These are phyloP conservation scores for Rhea pennata DNA, from an alignment of 2,113 vertebrate species.

Conservation along the genomic window DNA sequence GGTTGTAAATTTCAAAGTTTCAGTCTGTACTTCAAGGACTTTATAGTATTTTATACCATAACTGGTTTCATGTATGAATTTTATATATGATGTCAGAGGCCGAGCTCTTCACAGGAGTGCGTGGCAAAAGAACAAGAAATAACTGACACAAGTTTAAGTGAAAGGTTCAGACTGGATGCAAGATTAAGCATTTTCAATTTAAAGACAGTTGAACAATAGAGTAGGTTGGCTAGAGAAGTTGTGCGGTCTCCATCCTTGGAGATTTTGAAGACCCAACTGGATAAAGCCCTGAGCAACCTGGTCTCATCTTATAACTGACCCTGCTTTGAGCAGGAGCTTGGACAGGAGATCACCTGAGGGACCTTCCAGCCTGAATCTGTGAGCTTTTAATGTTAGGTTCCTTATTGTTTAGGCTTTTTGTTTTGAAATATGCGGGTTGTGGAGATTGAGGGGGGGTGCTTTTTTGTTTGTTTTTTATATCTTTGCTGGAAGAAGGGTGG, in stretches of 20 bases:
- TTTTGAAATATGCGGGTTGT: neutral
- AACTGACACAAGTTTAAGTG: neutral
- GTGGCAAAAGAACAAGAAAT: neutral
- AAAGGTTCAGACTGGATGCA: neutral
- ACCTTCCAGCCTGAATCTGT: neutral
- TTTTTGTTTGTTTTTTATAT: neutral
- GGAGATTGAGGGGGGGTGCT: neutral
- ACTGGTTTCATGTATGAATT: neutral
- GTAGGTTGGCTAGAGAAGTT: neutral
- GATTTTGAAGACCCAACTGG: neutral
- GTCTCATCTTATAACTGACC: neutral
- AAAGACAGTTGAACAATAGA: neutral
- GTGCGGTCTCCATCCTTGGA: neutral
- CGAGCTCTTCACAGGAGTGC: neutral
- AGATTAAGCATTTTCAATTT: neutral
- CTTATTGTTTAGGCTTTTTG: neutral
- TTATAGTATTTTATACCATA: neutral
- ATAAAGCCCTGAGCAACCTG: neutral
- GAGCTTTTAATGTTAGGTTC: neutral
- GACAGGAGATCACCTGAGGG: neutral
- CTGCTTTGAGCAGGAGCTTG: neutral
- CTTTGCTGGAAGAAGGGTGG: neutral
- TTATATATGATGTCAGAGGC: neutral
- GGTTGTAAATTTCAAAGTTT: neutral
- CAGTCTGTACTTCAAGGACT: neutral